phyloP scores from a whole-genome alignment of 2,113 vertebrate species.

The Oncorhynchus clarkii region DNA sequence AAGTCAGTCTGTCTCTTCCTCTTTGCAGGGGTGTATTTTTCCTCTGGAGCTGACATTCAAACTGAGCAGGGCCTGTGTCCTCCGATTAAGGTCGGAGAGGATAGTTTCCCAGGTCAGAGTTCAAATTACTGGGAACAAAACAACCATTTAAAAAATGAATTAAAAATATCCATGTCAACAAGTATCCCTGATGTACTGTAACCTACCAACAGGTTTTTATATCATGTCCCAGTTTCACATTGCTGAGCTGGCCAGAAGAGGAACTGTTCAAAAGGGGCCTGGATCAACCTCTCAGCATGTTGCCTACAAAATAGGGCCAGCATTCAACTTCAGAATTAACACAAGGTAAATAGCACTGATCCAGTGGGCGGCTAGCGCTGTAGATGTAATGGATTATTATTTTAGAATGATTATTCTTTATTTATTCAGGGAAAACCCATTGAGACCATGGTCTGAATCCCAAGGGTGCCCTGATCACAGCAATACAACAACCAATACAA shows the following conservation, averaged over 20 bases:
- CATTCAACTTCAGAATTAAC: slow-evolving; percentile 86
- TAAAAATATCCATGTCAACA: not conserved
- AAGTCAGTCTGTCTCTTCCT: slow-evolving; percentile 4
- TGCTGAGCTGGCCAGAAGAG: slow-evolving; percentile 64
- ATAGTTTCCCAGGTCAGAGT: slow-evolving; percentile 81
- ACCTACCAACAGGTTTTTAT: too few species aligned
- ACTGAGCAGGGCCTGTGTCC: slow-evolving; percentile 73
- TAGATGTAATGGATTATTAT: not conserved
- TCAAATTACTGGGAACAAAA: not conserved
- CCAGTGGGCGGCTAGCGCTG: not conserved
- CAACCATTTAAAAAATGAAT: not conserved
- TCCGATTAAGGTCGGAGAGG: slow-evolving; percentile 74
- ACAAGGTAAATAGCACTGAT: slow-evolving; percentile 71
- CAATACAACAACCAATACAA: too few species aligned
- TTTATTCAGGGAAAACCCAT: too few species aligned
- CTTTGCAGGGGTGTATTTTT: slow-evolving; percentile 76
- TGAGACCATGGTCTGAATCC: too few species aligned
- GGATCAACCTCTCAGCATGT: slow-evolving; percentile 78
- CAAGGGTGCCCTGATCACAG: too few species aligned
- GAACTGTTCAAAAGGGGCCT: slow-evolving; percentile 74
- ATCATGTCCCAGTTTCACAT: too few species aligned
- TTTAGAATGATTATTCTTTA: too few species aligned
- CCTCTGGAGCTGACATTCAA: slow-evolving; percentile 70
- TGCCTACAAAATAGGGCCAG: slow-evolving; percentile 80
- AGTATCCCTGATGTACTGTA: too few species aligned